Evolutionary conservation across 37 sponge, comb jelly and placozoan species (phyloP), one percentile per base, ranked within the genome.

Genomic region (Axinella damicornis): DNA sequence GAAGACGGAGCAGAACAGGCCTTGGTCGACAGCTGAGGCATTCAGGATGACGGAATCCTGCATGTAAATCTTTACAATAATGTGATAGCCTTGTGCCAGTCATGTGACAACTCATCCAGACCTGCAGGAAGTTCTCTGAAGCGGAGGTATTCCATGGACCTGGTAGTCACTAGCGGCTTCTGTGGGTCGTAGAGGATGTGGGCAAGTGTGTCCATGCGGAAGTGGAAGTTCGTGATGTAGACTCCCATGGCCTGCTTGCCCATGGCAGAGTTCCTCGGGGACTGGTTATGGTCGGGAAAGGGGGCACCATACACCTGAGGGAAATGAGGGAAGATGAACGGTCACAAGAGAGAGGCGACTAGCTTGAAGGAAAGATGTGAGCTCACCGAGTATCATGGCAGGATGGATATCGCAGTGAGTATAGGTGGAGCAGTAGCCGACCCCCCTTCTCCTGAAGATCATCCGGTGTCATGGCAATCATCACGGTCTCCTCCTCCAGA

Each of bases 241-340:
- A 99, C 99, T 0, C 99, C 99, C 99, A 99, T 99, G 33, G 99
- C 99, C 55, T 99, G 99, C 80, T 99, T 99, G 36, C 99, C 99
- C 99, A 99, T 99, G 84, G 99, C 99, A 36, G 96, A 95, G 92
- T 99, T 99, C 58, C 99, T 79, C 25, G 99, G 99, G 46, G 96
- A 95, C 90, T 95, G 98, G 74, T 99, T 99, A 91, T 99, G 99
- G 74, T 99, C 99, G 74, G 99, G 99, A 79, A 99, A 99, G 30
- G 98, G 98, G 57, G 95, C 98, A 92, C 98, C 98, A 98, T 65
- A 96, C 96, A 84, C 90, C 90, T 89, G 66, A 6, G 63, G 87
- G 78, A 52, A n/a, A n/a, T n/a, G n/a, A n/a, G n/a, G n/a, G n/a
- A n/a, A n/a, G n/a, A n/a, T n/a, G n/a, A n/a, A n/a, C n/a, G n/a